These are phyloP conservation scores for Tilapia sparmanii DNA, from an alignment of 2,113 vertebrate genomes.

Conservation along the genomic window DNA sequence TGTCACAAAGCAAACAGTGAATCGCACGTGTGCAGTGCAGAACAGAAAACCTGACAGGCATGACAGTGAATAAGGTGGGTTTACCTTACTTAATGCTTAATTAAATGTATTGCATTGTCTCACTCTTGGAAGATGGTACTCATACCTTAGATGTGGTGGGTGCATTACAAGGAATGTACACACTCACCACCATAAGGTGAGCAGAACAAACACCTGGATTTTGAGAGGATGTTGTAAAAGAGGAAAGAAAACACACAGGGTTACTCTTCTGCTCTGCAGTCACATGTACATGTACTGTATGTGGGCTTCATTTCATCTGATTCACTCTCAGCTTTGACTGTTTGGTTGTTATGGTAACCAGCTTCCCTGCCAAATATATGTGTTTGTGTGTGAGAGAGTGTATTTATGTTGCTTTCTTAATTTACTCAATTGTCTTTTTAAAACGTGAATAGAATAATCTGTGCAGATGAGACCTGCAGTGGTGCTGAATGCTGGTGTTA, in stretches of 20 bases:
- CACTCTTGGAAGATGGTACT: no score
- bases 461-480: background rate
- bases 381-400: background rate
- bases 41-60: background rate
- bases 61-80: background rate
- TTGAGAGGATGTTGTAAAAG: background rate
- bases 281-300: background rate
- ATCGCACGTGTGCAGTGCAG: background rate
- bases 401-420: background rate
- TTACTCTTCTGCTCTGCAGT: background rate
- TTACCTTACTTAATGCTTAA: background rate
- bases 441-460: background rate
- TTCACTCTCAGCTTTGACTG: slow-evolving; percentile 23
- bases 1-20: background rate
- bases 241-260: background rate
- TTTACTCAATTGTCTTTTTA: background rate
- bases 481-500: background rate
- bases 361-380: background rate
- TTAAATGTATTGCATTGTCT: background rate
- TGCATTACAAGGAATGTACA: background rate
- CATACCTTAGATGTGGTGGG: background rate
- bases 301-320: slow-evolving; percentile 17
- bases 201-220: background rate
- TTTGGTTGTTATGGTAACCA: slow-evolving; percentile 49
- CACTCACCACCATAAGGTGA: background rate